Evolutionary conservation across 2,797 vertebrate species (phyloP).

Genomic region (Eremophila alpestris): DNA sequence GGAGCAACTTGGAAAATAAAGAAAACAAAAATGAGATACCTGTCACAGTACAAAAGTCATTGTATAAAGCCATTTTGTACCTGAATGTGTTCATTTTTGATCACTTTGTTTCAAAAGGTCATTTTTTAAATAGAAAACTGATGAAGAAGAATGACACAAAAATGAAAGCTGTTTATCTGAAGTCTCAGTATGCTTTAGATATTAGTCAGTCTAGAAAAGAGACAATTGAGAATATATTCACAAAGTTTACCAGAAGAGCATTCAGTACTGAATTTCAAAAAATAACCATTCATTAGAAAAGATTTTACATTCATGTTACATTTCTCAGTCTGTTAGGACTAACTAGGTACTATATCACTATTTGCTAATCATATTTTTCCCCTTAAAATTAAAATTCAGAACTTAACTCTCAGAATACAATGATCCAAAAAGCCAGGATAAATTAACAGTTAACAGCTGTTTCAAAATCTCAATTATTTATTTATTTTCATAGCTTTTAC

Average conservation of each 20-base stretch:
- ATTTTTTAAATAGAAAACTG: neutral
- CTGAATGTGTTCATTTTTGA: neutral
- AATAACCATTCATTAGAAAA: neutral
- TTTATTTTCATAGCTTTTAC: neutral
- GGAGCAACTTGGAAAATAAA: neutral
- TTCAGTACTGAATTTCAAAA: neutral
- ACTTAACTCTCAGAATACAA: neutral
- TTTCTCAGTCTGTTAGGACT: neutral
- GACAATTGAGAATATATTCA: neutral
- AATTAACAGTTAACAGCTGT: neutral
- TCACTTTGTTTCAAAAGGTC: neutral
- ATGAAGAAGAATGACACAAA: neutral
- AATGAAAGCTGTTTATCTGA: neutral
- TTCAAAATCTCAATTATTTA: neutral
- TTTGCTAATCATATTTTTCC: neutral
- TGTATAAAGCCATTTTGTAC: neutral
- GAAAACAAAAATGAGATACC: neutral
- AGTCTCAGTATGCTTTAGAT: neutral
- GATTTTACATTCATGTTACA: neutral
- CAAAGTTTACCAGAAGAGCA: neutral
- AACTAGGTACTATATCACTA: neutral
- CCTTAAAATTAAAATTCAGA: neutral
- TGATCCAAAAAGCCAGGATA: neutral
- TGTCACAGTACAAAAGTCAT: neutral
- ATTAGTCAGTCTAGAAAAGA: neutral